These are phyloP conservation scores for Horisme vitalbata DNA, from an alignment of 2,888 invertebrate genomes.

Conservation along the genomic window DNA sequence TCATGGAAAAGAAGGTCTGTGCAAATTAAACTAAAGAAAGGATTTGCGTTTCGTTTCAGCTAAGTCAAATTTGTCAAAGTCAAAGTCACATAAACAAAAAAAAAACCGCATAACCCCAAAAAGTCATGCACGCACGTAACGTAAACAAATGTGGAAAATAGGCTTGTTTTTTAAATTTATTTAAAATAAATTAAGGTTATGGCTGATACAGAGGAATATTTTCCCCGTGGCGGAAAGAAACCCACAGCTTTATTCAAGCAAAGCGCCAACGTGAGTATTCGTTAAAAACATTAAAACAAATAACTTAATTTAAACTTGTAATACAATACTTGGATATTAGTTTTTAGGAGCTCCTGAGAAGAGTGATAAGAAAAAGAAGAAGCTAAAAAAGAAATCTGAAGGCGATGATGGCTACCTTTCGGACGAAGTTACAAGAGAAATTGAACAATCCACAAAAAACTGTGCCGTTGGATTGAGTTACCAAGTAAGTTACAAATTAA, in stretches of 20 bases:
- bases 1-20: no score
- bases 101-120: constrained; percentile 51
- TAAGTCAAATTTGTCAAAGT: neutral
- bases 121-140: no score
- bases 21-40: no score
- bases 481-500: constrained; percentile 43
- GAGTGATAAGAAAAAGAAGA: constrained; percentile 66
- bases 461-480: constrained; percentile 63
- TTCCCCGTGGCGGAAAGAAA: constrained; percentile 82
- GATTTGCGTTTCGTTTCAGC: neutral
- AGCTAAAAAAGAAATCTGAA: constrained; percentile 59
- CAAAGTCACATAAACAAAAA: constrained; percentile 10
- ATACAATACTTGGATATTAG: constrained; percentile 37
- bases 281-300: neutral
- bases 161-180: constrained; percentile 10
- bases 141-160: constrained; percentile 30
- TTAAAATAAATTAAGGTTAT: constrained; percentile 36
- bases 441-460: constrained; percentile 58
- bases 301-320: neutral
- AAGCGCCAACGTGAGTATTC: constrained; percentile 63
- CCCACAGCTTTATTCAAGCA: constrained; percentile 69
- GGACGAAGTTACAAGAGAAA: constrained; percentile 57
- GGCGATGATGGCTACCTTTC: constrained; percentile 75
- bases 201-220: constrained; percentile 78
- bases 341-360: constrained; percentile 71